Base-by-base conservation (phyloP, 1,140 invertebrate genomes). In the Adoxophyes honmai region DNA sequence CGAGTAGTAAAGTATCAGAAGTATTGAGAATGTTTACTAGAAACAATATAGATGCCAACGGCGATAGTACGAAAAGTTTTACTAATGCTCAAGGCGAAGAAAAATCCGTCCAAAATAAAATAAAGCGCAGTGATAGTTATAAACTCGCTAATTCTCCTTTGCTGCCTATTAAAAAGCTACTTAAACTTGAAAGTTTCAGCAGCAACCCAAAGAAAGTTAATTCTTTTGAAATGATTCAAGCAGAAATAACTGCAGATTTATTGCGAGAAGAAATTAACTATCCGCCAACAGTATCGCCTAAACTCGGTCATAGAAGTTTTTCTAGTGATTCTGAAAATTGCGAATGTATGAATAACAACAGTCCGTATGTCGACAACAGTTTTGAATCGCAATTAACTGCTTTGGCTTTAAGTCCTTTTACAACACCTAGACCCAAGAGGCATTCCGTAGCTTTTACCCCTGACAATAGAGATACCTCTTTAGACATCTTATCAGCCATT, bases 101-200 rank as follows among this genome's bases (percentile, higher is more conserved):
- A 34, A 86, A 78, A 62, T 66, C 67, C 18, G 58, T 68, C 56
- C 64, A 70, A 52, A 88, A 81, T 33, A 92, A 92, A 78, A 88
- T 96, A 18, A 95, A 95, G 86, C 91, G 95, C 39, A 96, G 95
- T 78, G 95, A 96, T 77, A 96, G 95, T 85, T 97, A 97, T 76
- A 92, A 95, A 60, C 91, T 96, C 79, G 96, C 96, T 0, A 96
- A 96, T 85, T 93, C 91, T 39, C 92, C 92, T 1, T 90, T 93
- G 58, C 90, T 92, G 85, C 91, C 92, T 4, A 90, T 90, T 38
- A 89, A 83, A 74, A 88, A 83, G 61, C 62, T 90, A 44, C 65
- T 90, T 15, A 89, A 88, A 75, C 61, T 86, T 10, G 89, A 90
- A 53, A 86, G 71, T 65, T 90, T 90, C 68, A 70, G 75, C 34